Base-by-base conservation (phyloP, 2,797 vertebrate species). In the Tadarida brasiliensis region DNA sequence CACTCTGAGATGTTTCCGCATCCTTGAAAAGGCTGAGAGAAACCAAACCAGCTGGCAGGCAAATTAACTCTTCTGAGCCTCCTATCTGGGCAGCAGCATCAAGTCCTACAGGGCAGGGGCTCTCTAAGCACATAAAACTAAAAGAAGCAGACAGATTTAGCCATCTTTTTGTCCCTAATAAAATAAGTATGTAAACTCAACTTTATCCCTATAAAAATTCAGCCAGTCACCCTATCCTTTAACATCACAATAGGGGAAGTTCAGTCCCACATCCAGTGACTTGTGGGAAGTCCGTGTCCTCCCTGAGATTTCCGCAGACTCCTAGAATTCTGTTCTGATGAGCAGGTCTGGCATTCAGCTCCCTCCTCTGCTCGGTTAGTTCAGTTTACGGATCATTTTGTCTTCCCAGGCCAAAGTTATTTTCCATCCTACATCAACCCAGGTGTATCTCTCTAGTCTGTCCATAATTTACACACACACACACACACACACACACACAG, bases 101-200 rank as follows among this genome's bases (percentile, higher is more conserved):
- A 74, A 77, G 30, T 11, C 56, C 9, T 33, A 5, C 11, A 78
- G n/a, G 39, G 3, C 5, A 80, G 30, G 39, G 47, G 20, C 24
- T 87, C 61, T 59, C 20, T 33, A 17, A 39, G 20, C 11, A 63
- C 26, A 67, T 28, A 51, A 12, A 16, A 63, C 30, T 33, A 26
- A 84, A 88, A 57, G 56, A 26, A 87, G 35, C 22, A 71, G 35
- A 73, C 14, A 35, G 63, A 90, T 11, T 71, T 61, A 87, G 61
- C 54, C 76, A 35, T 2, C 2, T 76, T 30, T 30, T 91, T 70
- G 77, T 35, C 24, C 47, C 35, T 83, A 20, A 47, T 51, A 83
- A 87, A 82, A 30, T n/a, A 74, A 78, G n/a, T 65, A 57, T 74
- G 57, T 74, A 83, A 90, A 94, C 73, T 80, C 35, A 87, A 67